phyloP scores from a whole-genome alignment of 2,888 invertebrate genomes.

The Metellina segmentata region DNA sequence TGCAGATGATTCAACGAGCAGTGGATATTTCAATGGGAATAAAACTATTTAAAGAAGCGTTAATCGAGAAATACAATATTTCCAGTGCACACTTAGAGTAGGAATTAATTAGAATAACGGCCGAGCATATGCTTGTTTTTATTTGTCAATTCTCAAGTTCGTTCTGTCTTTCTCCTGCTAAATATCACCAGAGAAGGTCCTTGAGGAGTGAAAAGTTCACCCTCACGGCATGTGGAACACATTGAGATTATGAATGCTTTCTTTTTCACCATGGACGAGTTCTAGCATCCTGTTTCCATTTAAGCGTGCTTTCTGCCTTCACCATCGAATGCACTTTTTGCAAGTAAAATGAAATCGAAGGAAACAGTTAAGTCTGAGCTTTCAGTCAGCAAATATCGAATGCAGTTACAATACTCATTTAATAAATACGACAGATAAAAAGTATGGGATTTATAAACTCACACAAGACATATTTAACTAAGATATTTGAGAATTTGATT shows the following conservation, averaged over 20 bases:
- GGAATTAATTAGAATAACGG: constrained; percentile 14
- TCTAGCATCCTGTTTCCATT: constrained; percentile 52
- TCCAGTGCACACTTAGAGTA: background rate
- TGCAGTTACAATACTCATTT: background rate
- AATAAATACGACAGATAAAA: background rate
- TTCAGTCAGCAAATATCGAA: background rate
- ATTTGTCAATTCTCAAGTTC: constrained; percentile 38
- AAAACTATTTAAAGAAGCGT: background rate
- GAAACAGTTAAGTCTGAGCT: background rate
- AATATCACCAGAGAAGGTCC: constrained; percentile 26
- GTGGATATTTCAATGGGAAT: background rate
- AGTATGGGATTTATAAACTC: no score
- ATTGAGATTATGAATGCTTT: constrained; percentile 44
- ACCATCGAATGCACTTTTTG: constrained; percentile 19
- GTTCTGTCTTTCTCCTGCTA: constrained; percentile 12
- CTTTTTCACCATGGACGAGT: constrained; percentile 15
- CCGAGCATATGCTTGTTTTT: constrained; percentile 33
- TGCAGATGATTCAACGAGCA: background rate
- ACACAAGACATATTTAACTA: no score
- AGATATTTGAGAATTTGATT: no score
- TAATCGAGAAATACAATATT: background rate
- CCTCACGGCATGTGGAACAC: constrained; percentile 58
- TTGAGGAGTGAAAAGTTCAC: constrained; percentile 42
- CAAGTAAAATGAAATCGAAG: background rate
- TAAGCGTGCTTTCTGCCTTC: background rate